Percentiles rank a stretch among this genome's conserved stretches.
phyloP scores from a whole-genome alignment of 2,888 invertebrate species.

The Blastobasis adustella region DNA sequence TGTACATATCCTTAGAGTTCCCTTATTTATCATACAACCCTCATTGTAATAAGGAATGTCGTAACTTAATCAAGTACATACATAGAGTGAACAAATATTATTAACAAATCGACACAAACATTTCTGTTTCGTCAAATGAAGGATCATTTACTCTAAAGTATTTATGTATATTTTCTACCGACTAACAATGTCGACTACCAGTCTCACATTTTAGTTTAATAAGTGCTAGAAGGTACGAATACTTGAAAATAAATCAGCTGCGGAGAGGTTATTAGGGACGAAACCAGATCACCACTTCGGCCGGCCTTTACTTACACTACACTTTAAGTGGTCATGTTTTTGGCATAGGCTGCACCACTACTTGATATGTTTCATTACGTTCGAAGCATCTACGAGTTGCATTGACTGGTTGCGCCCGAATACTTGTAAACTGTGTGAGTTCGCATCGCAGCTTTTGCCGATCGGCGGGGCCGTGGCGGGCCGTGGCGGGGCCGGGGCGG shows the following conservation, averaged over 20 bases:
- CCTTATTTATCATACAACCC: constrained; percentile 57
- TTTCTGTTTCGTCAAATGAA: constrained; percentile 59
- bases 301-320: constrained; percentile 51
- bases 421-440: constrained; percentile 36
- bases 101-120: constrained; percentile 56
- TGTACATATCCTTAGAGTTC: constrained; percentile 52
- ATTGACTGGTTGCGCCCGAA: constrained; percentile 65
- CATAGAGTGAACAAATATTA: constrained; percentile 51
- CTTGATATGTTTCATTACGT: constrained; percentile 72
- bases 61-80: constrained; percentile 47
- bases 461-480: constrained; percentile 36
- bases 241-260: constrained; percentile 61
- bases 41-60: constrained; percentile 57
- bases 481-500: too few species aligned
- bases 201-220: constrained; percentile 74
- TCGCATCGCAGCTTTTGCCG: constrained; percentile 52
- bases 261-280: constrained; percentile 58
- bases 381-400: constrained; percentile 51
- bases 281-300: constrained; percentile 51
- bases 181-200: constrained; percentile 74
- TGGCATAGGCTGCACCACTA: constrained; percentile 63
- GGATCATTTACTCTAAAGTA: constrained; percentile 59
- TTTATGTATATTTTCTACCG: constrained; percentile 67
- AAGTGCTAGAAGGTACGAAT: constrained; percentile 69
- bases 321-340: constrained; percentile 60